Evolutionary conservation across 2,888 invertebrate genomes (phyloP), one percentile per base, ranked within the genome.

Genomic region (Litoditis marina): DNA sequence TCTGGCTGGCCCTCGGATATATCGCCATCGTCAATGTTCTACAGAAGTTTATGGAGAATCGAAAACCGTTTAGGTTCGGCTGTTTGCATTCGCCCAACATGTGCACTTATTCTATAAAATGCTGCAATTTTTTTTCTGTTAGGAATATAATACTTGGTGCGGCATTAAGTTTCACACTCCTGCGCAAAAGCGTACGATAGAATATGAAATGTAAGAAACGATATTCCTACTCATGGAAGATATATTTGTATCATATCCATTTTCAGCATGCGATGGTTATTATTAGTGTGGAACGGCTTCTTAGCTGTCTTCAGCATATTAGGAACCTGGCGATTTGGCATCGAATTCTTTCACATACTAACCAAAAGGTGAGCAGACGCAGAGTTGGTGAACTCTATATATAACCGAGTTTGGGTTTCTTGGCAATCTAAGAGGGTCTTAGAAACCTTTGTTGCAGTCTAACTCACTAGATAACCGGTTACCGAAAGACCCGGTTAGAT

Each of bases 261-360:
- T 63, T 70, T 50, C 61, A 73, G 70, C 34, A 71, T 69, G 65
- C 63, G 67, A 27, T 60, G 65, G 1, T 78, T 81, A n/a, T 71
- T 85, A 5, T 79, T 83, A 3, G 36, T 81, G 16, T 85, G 85
- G 85, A 85, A 84, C 71, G 82, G 82, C 13, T 65, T 80, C 7
- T 72, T 85, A 39, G 84, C 84, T 2, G 58, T 84, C 28, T 85
- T 85, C 73, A 85, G 84, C 71, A 84, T 85, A 11, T 49, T 74
- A 39, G 76, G 71, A 28, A 76, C 76, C 0, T 73, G 65, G 61
- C 60, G 74, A 63, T 74, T 72, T 42, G 74, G 74, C 34, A 74
- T 70, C 47, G 74, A 74, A 39, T 74, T 74, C 57, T 55, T 68
- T 36, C 63, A 74, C 51, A 64, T 68, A 13, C 53, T 71, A 11